Evolutionary conservation across 2,888 invertebrate genomes (phyloP), one percentile per base, ranked within the genome.

Genomic region (Leptinotarsa rubiginosa): DNA sequence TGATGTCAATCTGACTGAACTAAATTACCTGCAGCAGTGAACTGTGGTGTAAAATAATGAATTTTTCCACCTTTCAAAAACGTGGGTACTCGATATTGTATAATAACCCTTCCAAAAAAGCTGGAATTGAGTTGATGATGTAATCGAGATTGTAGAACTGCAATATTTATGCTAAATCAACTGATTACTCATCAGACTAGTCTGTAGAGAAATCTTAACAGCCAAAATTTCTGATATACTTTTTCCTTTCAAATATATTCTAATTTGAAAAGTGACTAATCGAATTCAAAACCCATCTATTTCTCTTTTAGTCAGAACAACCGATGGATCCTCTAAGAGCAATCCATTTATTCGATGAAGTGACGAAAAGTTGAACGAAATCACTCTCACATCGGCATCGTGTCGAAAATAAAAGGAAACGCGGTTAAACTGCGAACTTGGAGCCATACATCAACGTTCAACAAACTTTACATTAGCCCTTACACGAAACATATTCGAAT

Each of bases 381-480:
- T 75, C 56, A 69, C 69, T 69, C 47, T 56, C 54, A 16, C 64
- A 64, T 71, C 65, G 73, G 12, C 64, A 64, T 71, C 65, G 73
- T 64, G 76, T 65, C 65, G 68, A 77, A 78, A 76, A 78, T 71
- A 65, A 75, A 68, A 73, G 70, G 31, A 77, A 73, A 75, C 68
- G 78, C 75, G 78, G 81, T 81, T 81, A 78, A 80, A 81, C 77
- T 80, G 78, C 75, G 75, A 75, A 75, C 77, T 74, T 78, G 79
- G 75, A 72, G 71, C 75, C 77, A 82, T 83, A 81, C 80, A 82
- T 82, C 82, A 83, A 81, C 77, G 76, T 79, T 71, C 68, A 71
- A 75, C 79, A 80, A 81, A 81, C 80, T 79, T 80, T 80, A 83
- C 83, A 84, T 84, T 84, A 83, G 83, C 82, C 82, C 81, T 82